Base-by-base conservation (phyloP, 1,140 invertebrate genomes). In the Arctopsyche grandis region DNA sequence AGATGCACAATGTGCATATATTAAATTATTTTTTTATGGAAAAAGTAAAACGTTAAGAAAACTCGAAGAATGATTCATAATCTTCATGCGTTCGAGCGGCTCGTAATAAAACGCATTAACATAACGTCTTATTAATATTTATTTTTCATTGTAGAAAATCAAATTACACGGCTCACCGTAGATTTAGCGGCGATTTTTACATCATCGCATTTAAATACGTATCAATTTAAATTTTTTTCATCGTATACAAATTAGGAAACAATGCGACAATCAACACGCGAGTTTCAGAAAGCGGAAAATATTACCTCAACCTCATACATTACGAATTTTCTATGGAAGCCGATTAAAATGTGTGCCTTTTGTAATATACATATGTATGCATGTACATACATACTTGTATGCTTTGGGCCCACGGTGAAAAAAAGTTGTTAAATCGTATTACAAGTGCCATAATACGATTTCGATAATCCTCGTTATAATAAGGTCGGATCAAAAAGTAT, bases 101-200 rank as follows among this genome's bases (percentile, higher is more conserved):
- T 26, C 63, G 10, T 66, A 66, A 66, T 66, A 66, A 66, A 66
- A 10, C 63, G 24, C 21, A 66, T 66, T 66, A 26, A 66, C 63
- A 66, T 66, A 66, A 66, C 24, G 63, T 66, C 63, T 66, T 66
- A 66, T 66, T 66, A 66, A 66, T 66, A 66, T 66, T 66, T 66
- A 66, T 66, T 66, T 66, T 66, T 66, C 63, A 66, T 66, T 66
- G 63, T 66, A 66, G 63, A 66, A 66, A 66, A 66, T 66, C 63
- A 66, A 66, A 66, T 66, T 66, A 66, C 63, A 66, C 63, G 63
- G 63, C 24, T 26, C 63, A 26, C 63, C 63, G 9, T 22, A 60
- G 56, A 60, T 60, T 60, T 60, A 60, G 56, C 21, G 21, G 56
- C 21, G 21, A 66, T 66, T 66, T 66, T 66, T 66, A 66, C 63